These are phyloP conservation scores for Pseudorhiza aurosa DNA, from an alignment of 30 jellyfish, hydroid and myxozoan genomes.

Conservation along the genomic window DNA sequence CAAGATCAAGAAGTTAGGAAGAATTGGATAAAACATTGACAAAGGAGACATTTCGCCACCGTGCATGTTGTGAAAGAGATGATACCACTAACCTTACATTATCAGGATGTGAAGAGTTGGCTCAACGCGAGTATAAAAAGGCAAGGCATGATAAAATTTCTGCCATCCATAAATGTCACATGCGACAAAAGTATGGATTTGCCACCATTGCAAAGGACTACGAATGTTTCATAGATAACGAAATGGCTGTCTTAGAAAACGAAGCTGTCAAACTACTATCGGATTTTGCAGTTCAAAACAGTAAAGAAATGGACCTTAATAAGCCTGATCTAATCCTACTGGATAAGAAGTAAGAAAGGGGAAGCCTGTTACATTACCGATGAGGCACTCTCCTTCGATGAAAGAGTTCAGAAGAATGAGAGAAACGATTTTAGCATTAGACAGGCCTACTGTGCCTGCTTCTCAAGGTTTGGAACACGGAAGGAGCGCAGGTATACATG, in stretches of 20 bases:
- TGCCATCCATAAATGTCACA: slow-evolving; percentile 9
- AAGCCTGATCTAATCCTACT: slow-evolving; percentile 28
- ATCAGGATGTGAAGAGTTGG: slow-evolving; percentile 12
- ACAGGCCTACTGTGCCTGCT: slow-evolving; percentile 32
- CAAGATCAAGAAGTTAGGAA: too few relatives aligned
- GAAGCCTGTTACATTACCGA: slow-evolving; percentile 37
- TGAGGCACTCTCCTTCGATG: slow-evolving; percentile 42
- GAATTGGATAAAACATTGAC: slow-evolving; percentile 7
- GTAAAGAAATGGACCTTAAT: slow-evolving; percentile 7
- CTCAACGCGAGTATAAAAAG: background rate
- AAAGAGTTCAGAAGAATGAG: slow-evolving; percentile 59
- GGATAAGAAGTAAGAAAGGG: slow-evolving; percentile 32
- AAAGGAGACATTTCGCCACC: slow-evolving; percentile 30
- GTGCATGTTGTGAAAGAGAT: slow-evolving; percentile 32
- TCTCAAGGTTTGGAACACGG: slow-evolving; percentile 56
- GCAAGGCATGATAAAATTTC: slow-evolving; percentile 17
- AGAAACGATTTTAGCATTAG: slow-evolving; percentile 34
- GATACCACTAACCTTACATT: slow-evolving; percentile 2
- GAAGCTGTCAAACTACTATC: slow-evolving; percentile 15
- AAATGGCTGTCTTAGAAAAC: slow-evolving; percentile 4
- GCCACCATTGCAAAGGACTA: slow-evolving; percentile 27
- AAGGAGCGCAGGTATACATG: slow-evolving; percentile 40
- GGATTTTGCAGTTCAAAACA: slow-evolving; percentile 8
- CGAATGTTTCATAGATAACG: slow-evolving; percentile 1
- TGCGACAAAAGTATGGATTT: slow-evolving; percentile 20